Evolutionary conservation across 2,113 vertebrate genomes (phyloP).

Genomic region (Engystomops pustulosus): DNA sequence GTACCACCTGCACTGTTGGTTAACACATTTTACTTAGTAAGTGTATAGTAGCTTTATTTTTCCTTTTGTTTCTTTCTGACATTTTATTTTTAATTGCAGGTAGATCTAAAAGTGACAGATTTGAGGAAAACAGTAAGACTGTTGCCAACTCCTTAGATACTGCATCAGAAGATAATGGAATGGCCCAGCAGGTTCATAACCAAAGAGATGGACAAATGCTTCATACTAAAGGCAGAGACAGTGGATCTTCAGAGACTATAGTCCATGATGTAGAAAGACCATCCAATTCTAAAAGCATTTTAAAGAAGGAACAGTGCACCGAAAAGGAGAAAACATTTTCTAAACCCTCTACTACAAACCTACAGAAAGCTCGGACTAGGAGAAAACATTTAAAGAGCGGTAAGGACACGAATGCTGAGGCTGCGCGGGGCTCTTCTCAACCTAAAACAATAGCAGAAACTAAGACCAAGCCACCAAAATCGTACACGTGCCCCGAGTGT

Average conservation of each 20-base stretch:
- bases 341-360: background rate
- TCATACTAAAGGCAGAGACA: background rate
- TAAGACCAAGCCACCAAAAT: slow-evolving; percentile 64
- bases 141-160: background rate
- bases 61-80: too few relatives aligned
- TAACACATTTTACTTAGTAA: too few relatives aligned
- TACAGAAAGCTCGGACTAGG: background rate
- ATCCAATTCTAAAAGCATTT: background rate
- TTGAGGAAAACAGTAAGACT: background rate
- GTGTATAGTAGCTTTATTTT: too few relatives aligned
- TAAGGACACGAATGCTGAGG: background rate
- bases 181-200: background rate
- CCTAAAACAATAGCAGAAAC: slow-evolving; percentile 22
- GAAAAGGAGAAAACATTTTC: background rate
- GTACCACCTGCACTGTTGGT: too few relatives aligned
- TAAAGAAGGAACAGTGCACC: background rate
- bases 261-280: background rate
- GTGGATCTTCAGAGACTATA: background rate
- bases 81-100: background rate
- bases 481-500: slow-evolving; percentile 70
- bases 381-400: slow-evolving; percentile 35
- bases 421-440: background rate
- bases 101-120: background rate
- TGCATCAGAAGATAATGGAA: background rate
- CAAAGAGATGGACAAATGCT: background rate